phyloP scores from a whole-genome alignment of 2,888 invertebrate genomes.

The Lampropteryx suffumata region DNA sequence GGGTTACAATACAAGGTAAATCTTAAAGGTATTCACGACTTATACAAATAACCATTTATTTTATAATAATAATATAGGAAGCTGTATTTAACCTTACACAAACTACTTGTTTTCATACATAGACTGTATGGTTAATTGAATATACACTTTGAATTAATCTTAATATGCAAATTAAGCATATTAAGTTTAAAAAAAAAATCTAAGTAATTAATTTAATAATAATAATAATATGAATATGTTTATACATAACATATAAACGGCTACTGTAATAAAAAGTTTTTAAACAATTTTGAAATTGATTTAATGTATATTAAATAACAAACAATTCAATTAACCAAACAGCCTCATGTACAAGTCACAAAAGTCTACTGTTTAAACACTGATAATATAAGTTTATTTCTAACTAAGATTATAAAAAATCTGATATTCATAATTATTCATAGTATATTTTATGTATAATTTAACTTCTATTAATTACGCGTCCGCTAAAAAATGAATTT shows the following conservation, averaged over 20 bases:
- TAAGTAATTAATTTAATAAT: too few relatives aligned
- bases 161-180: conserved; percentile 14
- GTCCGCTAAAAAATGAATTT: conserved; percentile 51
- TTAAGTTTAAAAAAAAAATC: too few relatives aligned
- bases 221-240: too few relatives aligned
- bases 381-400: conserved; percentile 56
- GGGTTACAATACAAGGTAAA: conserved; percentile 54
- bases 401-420: conserved; percentile 52
- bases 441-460: conserved; percentile 42
- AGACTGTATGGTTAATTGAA: conserved; percentile 18
- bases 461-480: conserved; percentile 57
- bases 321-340: conserved; percentile 35
- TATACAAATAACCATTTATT: conserved; percentile 37
- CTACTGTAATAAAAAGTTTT: too few relatives aligned
- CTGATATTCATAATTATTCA: conserved; percentile 24
- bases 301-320: background rate
- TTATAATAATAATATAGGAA: conserved; percentile 33
- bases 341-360: conserved; percentile 30
- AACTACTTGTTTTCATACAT: conserved; percentile 17
- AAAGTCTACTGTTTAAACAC: conserved; percentile 55
- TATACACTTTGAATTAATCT: conserved; percentile 22
- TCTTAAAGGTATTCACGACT: conserved; percentile 36
- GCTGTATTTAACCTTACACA: conserved; percentile 25
- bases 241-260: too few relatives aligned
- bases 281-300: too few relatives aligned